Evolutionary conservation across 2,888 invertebrate genomes (phyloP), one percentile per base, ranked within the genome.

Genomic region (Caradrina kadenii): DNA sequence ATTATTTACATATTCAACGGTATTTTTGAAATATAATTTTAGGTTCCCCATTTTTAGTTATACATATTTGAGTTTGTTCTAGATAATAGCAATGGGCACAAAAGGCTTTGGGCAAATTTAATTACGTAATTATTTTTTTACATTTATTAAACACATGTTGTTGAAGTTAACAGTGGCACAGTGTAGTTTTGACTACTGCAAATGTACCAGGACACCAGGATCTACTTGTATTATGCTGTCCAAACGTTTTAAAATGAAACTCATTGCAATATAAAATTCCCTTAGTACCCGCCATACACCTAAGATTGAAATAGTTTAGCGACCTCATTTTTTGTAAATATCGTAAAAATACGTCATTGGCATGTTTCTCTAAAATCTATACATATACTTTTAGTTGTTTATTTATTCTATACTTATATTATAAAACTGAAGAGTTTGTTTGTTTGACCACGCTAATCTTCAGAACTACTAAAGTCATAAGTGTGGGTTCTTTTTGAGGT

Each of bases 281-380:
- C 35, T 58, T 22, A 19, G 15, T n/a, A 55, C 21, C 15, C 45
- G 21, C 39, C 7, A 45, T 17, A 42, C 17, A 55, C 13, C 13
- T 10, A 58, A 66, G 60, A 79, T 75, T 54, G 2, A 70, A 74
- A 78, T 79, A 78, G 66, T 75, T 56, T 31, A 70, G 49, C 60
- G 75, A 65, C 79, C 77, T 70, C 70, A 79, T 70, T 77, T 58
- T 79, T 78, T 67, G 70, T 66, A 70, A 70, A 66, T 70, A 78
- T 75, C 75, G 61, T 79, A 63, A 78, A 77, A 66, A 63, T 61
- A 60, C 79, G 70, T 75, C 75, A 74, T 52, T 65, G 49, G 50
- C 63, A 13, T 11, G 59, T n/a, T 39, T 15, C 11, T 39, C 1
- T 42, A 53, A 7, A 17, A 53, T 21, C 10, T 31, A 8, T 6